Evolutionary conservation across 2,113 vertebrate species (phyloP).

Genomic region (Xenotilapia longispinis): DNA sequence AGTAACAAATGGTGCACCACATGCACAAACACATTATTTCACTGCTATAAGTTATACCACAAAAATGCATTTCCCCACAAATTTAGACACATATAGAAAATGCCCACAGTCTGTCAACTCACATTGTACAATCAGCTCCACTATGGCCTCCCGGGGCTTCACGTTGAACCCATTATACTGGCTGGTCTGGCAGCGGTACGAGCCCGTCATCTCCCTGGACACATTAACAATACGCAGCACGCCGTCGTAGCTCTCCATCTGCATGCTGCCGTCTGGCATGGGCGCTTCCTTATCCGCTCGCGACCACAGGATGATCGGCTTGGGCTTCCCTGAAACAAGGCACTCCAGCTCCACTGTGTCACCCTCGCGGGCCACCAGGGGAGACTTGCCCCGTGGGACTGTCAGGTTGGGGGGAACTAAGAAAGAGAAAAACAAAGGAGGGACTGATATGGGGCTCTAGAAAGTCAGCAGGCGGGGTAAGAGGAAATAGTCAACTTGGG

Average conservation of each 20-base stretch:
- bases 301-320: conserved; percentile 97
- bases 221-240: conserved; percentile 91
- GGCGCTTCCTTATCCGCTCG: conserved; percentile 88
- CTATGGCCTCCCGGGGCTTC: conserved; percentile 88
- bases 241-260: conserved; percentile 95
- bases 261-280: conserved; percentile 92
- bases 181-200: conserved; percentile 95
- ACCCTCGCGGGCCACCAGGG: conserved; percentile 91
- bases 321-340: conserved; percentile 98
- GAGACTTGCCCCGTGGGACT: conserved; percentile 94
- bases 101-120: conserved; percentile 65
- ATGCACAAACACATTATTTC: not conserved
- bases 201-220: conserved; percentile 91
- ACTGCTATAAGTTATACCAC: not conserved
- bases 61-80: not conserved
- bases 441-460: conserved; percentile 79
- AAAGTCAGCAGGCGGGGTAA: conserved; percentile 58
- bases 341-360: conserved; percentile 96
- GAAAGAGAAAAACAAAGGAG: conserved; percentile 78
- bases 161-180: conserved; percentile 98
- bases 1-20: not conserved
- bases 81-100: not conserved
- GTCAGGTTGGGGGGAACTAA: conserved; percentile 97
- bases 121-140: conserved; percentile 98
- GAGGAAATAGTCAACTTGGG: conserved; percentile 29